Evolutionary conservation across 2,888 invertebrate genomes (phyloP).

Genomic region (Cerastis leucographa): DNA sequence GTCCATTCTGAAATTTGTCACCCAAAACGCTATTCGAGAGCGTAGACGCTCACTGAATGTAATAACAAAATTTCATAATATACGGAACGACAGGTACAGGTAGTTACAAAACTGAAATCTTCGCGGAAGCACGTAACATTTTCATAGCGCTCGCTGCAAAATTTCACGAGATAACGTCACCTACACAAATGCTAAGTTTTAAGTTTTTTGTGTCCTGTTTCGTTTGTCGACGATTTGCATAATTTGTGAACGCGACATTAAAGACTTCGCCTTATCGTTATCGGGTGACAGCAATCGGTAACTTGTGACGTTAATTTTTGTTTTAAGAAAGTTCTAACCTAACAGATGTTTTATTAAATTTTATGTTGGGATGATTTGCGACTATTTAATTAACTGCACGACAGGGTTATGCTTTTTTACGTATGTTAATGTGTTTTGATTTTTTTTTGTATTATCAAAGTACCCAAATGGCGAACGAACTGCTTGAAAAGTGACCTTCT

Average conservation of each 20-base stretch:
- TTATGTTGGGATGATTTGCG: not conserved
- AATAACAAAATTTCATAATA: constrained; percentile 67
- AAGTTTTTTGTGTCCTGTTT: constrained; percentile 62
- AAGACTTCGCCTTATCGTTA: constrained; percentile 34
- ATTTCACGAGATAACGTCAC: constrained; percentile 75
- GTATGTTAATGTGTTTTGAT: not conserved
- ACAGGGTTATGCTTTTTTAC: not conserved
- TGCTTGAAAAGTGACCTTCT: not conserved
- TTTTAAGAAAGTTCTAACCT: not conserved
- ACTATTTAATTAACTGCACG: not conserved
- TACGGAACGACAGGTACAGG: constrained; percentile 71
- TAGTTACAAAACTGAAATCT: constrained; percentile 77
- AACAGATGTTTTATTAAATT: not conserved
- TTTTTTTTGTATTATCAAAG: not conserved
- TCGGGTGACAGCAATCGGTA: constrained; percentile 22
- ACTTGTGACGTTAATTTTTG: constrained; percentile 17
- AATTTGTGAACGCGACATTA: constrained; percentile 47
- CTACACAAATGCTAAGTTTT: constrained; percentile 72
- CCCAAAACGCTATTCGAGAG: constrained; percentile 57
- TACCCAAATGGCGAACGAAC: not conserved
- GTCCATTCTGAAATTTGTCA: constrained; percentile 64
- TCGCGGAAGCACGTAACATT: constrained; percentile 77
- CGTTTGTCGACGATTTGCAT: constrained; percentile 51
- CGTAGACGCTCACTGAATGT: constrained; percentile 56
- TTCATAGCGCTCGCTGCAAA: constrained; percentile 74